Base-by-base conservation (phyloP, 2,888 invertebrate species). In the Plebejus argus region DNA sequence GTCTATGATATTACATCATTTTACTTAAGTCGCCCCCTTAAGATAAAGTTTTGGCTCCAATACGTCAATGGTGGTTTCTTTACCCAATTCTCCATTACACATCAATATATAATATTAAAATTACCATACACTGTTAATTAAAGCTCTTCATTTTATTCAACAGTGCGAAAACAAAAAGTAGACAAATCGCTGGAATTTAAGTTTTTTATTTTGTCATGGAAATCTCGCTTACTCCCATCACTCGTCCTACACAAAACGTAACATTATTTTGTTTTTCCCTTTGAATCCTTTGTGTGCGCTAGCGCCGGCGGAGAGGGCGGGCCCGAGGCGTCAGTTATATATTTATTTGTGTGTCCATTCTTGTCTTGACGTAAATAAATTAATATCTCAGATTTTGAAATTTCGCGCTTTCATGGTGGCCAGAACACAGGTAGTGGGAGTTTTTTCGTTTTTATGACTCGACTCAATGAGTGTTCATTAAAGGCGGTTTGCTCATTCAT, bases 271-370 rank as follows among this genome's bases (percentile, higher is more conserved):
- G 90, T 90, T 91, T 92, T 89, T 86, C 84, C 87, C 88, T 91
- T 93, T 93, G 90, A 91, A 89, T 84, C 91, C 91, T 93, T 93
- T 93, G 92, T 93, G 88, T 84, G 86, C 85, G 86, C 91, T 92
- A 94, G 93, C 93, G 93, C 93, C 93, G 93, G 91, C 89, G 89
- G 66, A 28, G 66, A 15, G 15, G 66, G 66, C 66, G 66, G 66
- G 66, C 28, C 66, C 33, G 28, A 88, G 89, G 88, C 89, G 88
- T 88, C 90, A 87, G 89, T 90, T 91, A 92, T 90, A 93, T 93
- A 93, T 93, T 93, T 93, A 94, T 94, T 94, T 92, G 91, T 90
- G 91, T 92, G 89, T 91, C 91, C 91, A 92, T 92, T 93, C 91
- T 89, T 88, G 88, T 89, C 88, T 87, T 92, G 93, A 92, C 92